Conservation (phyloP, 1,140 invertebrate species). For the Drosophila sp. region DNA sequence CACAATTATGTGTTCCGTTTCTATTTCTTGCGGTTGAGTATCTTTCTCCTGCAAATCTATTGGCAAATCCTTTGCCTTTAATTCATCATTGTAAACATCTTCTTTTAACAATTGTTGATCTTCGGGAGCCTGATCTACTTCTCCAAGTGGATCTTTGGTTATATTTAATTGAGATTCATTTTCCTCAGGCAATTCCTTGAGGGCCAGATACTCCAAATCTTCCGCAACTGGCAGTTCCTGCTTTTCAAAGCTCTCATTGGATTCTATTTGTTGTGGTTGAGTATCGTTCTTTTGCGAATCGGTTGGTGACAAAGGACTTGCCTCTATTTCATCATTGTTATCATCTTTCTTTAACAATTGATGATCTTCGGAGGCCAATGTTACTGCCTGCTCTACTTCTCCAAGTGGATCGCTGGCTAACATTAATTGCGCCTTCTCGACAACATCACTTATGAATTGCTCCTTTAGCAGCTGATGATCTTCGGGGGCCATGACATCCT, state of each 20-base stretch:
- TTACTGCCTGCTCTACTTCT: neutral
- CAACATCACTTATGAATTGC: constrained; percentile 33
- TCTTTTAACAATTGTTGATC: neutral
- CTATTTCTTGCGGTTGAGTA: neutral
- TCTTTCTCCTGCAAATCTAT: neutral
- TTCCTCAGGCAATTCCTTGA: no score
- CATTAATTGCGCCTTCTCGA: neutral
- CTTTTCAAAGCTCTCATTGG: no score
- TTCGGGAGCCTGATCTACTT: no score
- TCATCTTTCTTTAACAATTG: neutral
- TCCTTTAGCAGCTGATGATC: constrained; percentile 57
- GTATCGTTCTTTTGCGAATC: neutral
- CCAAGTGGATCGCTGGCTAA: neutral
- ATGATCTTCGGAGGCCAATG: neutral
- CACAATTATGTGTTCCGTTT: neutral
- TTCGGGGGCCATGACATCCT: constrained; percentile 47
- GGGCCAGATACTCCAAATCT: no score
- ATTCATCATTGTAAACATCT: neutral
- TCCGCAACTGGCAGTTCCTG: no score
- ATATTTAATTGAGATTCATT: no score
- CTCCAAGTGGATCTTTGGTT: no score
- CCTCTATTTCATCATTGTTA: neutral
- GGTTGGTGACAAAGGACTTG: no score
- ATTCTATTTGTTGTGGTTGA: neutral
- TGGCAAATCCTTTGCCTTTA: neutral